Percentiles rank a stretch among this genome's conserved stretches.
Conservation (phyloP, 2,797 vertebrate species). For the Luscinia megarhynchos region DNA sequence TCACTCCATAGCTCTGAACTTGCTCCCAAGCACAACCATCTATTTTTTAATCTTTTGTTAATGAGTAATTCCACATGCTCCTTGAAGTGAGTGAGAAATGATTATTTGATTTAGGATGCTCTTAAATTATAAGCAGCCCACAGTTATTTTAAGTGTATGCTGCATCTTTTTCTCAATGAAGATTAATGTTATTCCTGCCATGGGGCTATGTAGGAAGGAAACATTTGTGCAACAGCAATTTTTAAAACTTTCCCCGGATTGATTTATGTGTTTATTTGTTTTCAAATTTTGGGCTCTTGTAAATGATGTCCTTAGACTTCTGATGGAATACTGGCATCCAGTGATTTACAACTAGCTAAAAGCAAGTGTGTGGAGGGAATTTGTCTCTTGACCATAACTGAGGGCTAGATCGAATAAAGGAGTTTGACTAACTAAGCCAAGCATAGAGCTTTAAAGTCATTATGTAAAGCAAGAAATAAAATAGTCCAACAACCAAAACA, state of each 20-base stretch:
- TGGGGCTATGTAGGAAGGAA: not conserved
- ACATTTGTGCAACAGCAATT: not conserved
- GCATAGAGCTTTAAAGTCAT: not conserved
- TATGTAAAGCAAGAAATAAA: not conserved
- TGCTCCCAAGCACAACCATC: not conserved
- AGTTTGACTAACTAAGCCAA: not conserved
- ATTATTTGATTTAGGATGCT: not conserved
- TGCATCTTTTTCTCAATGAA: not conserved
- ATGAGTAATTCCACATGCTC: not conserved
- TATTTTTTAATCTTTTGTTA: not conserved
- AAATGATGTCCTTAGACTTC: constrained; percentile 37
- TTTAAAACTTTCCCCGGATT: not conserved
- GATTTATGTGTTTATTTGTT: constrained; percentile 28
- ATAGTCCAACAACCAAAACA: not conserved
- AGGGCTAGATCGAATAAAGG: not conserved
- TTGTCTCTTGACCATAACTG: not conserved
- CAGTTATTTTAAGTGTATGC: not conserved
- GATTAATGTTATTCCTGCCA: not conserved
- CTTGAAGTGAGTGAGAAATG: not conserved
- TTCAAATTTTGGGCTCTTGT: not conserved
- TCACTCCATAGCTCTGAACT: not conserved
- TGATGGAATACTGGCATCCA: not conserved
- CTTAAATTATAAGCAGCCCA: not conserved
- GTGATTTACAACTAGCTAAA: constrained; percentile 33
- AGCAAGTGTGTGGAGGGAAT: not conserved